These are phyloP conservation scores for Idaea aversata DNA, from an alignment of 2,888 invertebrate species.

Conservation along the genomic window DNA sequence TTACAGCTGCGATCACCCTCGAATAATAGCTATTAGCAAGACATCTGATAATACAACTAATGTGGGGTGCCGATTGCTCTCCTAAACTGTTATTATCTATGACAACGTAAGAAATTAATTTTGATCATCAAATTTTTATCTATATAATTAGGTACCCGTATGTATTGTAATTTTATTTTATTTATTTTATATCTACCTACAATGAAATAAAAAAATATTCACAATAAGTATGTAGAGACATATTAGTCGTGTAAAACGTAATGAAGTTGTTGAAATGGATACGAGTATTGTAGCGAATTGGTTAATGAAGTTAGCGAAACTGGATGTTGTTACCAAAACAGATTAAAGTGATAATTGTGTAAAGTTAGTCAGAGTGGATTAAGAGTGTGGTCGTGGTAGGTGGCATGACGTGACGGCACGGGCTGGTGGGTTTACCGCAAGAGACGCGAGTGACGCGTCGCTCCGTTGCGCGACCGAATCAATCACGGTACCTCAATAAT, in stretches of 20 bases:
- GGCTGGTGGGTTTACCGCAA: conserved; percentile 22
- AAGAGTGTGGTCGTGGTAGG: conserved; percentile 38
- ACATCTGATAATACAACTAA: conserved; percentile 67
- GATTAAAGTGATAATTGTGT: conserved; percentile 33
- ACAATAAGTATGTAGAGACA: not conserved
- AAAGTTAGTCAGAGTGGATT: conserved; percentile 34
- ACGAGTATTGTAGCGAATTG: not conserved
- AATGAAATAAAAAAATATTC: no score
- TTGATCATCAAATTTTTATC: not conserved
- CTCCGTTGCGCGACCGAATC: conserved; percentile 52
- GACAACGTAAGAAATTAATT: conserved; percentile 7
- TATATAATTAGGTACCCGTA: not conserved
- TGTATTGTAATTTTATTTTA: no score
- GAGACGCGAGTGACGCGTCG: conserved; percentile 16
- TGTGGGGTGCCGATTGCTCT: conserved; percentile 56
- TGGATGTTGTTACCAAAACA: conserved; percentile 20
- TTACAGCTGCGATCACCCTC: conserved; percentile 72
- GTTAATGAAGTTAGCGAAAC: conserved; percentile 16
- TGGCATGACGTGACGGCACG: conserved; percentile 20
- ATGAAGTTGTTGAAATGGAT: not conserved
- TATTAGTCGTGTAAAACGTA: not conserved
- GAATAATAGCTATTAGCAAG: conserved; percentile 68
- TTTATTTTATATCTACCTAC: no score
- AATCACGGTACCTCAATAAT: conserved; percentile 73
- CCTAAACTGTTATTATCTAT: conserved; percentile 41